These are phyloP conservation scores for Argentina silus DNA, from an alignment of 2,797 vertebrate genomes.

Conservation along the genomic window DNA sequence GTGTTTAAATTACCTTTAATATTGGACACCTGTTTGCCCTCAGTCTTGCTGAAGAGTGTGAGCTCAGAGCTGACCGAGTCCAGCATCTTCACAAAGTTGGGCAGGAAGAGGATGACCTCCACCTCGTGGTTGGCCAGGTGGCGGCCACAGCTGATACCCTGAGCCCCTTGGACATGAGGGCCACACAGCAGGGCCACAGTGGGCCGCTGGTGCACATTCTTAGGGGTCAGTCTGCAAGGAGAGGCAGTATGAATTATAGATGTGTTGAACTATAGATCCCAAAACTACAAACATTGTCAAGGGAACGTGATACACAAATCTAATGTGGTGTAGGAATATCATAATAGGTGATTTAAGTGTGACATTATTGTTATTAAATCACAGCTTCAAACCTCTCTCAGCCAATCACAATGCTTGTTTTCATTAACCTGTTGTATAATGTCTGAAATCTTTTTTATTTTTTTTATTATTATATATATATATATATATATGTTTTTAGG, in stretches of 20 bases:
- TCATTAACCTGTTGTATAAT: too few relatives aligned
- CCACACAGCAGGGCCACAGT: constrained; percentile 93
- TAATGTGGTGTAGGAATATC: too few relatives aligned
- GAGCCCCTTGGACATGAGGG: constrained; percentile 95
- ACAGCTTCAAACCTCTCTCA: too few relatives aligned
- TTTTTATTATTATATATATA: too few relatives aligned
- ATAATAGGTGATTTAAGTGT: too few relatives aligned
- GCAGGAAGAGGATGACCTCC: constrained; percentile 93
- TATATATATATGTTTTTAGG: too few relatives aligned
- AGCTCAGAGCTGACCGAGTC: constrained; percentile 93
- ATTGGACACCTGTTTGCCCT: constrained; percentile 91
- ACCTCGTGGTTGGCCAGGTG: constrained; percentile 98
- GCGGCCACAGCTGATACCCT: constrained; percentile 96
- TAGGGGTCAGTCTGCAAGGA: constrained; percentile 88
- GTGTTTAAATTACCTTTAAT: constrained; percentile 83
- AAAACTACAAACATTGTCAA: too few relatives aligned
- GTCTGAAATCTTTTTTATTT: too few relatives aligned
- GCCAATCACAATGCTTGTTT: too few relatives aligned
- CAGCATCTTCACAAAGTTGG: constrained; percentile 98
- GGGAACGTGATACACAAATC: too few relatives aligned
- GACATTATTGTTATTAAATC: too few relatives aligned
- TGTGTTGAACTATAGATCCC: too few relatives aligned
- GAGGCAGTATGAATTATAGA: neutral
- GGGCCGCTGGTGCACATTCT: constrained; percentile 97
- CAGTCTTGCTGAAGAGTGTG: constrained; percentile 90